Evolutionary conservation across 2,888 invertebrate genomes (phyloP).

Genomic region (Ectemnius continuus): DNA sequence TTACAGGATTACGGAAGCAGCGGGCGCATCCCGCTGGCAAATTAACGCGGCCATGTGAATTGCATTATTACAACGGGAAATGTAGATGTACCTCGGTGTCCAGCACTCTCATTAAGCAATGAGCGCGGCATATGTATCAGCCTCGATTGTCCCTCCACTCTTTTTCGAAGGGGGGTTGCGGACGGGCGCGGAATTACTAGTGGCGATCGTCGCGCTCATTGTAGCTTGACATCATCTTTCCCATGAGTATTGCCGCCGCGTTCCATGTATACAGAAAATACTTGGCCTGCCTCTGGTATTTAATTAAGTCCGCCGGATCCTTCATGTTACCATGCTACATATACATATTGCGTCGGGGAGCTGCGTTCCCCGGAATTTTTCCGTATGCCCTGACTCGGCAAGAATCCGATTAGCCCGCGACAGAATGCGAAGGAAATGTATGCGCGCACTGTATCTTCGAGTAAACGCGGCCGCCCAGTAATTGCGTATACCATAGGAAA

Average conservation of each 20-base stretch:
- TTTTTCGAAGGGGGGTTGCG: no score
- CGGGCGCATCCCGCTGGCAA: no score
- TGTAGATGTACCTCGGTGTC: no score
- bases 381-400: constrained; percentile 14
- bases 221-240: not conserved
- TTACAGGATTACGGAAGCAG: not conserved
- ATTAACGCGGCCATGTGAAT: no score
- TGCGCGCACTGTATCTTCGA: constrained; percentile 18
- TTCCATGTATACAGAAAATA: not conserved
- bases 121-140: no score
- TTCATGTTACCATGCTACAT: not conserved
- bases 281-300: not conserved
- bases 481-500: no score
- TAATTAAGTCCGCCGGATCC: not conserved
- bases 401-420: constrained; percentile 36
- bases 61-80: no score
- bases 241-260: not conserved
- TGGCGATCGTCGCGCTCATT: no score
- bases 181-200: no score
- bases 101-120: no score
- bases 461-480: constrained; percentile 14
- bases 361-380: constrained; percentile 22
- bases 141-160: no score
- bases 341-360: not conserved
- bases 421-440: constrained; percentile 11